Evolutionary conservation across 2,797 vertebrate species (phyloP).

Genomic region (Parauchenoglanis punctatus): DNA sequence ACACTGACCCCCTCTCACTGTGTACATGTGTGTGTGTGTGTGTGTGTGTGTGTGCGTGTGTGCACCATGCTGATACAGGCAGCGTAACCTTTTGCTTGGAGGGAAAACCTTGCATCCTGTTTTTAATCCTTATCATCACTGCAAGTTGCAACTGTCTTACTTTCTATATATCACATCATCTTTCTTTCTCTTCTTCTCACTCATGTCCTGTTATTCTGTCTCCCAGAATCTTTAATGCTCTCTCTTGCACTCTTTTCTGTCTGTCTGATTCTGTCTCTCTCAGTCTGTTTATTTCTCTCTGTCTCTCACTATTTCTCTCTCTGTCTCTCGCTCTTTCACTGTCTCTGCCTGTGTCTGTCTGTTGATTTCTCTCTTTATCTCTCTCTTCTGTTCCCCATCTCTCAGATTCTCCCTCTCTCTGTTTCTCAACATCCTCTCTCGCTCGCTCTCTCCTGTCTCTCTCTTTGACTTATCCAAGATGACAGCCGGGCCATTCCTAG

Average conservation of each 20-base stretch:
- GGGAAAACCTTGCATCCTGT: constrained; percentile 36
- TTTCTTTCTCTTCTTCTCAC: neutral
- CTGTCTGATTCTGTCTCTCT: neutral
- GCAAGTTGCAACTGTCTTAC: neutral
- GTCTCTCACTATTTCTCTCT: constrained; percentile 41
- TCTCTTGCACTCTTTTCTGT: neutral
- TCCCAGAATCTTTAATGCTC: neutral
- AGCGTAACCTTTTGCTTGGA: constrained; percentile 30
- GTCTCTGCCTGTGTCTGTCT: neutral
- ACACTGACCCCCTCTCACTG: neutral
- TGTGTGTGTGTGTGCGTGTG: neutral
- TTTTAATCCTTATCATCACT: constrained; percentile 37
- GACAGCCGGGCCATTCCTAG: constrained; percentile 85
- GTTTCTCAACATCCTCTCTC: neutral
- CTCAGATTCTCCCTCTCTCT: constrained; percentile 34
- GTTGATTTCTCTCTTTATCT: neutral
- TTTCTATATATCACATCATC: neutral
- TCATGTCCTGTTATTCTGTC: neutral
- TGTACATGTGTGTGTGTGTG: neutral
- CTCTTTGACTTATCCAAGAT: constrained; percentile 72
- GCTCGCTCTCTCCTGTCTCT: constrained; percentile 49
- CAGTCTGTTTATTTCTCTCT: neutral
- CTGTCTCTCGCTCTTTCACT: too few relatives aligned
- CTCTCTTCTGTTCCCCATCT: constrained; percentile 24
- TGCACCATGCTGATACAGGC: constrained; percentile 7